Evolutionary conservation across 2,113 vertebrate species (phyloP).

Genomic region (Megaptera novaeangliae): DNA sequence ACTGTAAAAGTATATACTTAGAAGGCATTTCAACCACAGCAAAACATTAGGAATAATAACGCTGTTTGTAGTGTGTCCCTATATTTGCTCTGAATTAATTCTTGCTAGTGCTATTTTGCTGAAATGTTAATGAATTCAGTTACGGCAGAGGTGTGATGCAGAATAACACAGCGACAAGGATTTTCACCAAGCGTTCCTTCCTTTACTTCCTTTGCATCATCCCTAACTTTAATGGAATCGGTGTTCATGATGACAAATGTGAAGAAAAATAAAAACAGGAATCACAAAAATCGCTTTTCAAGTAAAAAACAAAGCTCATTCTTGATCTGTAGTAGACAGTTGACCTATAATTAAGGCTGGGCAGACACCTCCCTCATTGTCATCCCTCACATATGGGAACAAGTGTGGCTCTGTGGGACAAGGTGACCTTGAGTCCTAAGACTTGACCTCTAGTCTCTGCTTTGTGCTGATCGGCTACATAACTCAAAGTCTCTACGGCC

Average conservation of each 20-base stretch:
- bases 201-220: background rate
- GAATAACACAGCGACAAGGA: background rate
- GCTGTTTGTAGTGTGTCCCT: too few relatives aligned
- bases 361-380: accelerated
- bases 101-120: background rate
- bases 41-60: background rate
- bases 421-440: background rate
- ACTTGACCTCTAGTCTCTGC: background rate
- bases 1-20: background rate
- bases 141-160: background rate
- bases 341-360: accelerated
- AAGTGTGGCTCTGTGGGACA: accelerated
- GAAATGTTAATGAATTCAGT: background rate
- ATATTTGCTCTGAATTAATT: background rate
- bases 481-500: too few relatives aligned
- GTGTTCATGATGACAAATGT: background rate
- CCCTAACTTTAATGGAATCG: background rate
- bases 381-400: accelerated
- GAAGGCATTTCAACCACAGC: background rate
- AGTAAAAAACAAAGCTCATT: background rate
- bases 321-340: accelerated
- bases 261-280: background rate
- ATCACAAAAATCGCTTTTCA: background rate
- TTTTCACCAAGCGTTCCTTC: background rate
- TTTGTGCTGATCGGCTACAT: too few relatives aligned